Evolutionary conservation across 2,888 invertebrate genomes (phyloP).

Genomic region (Rutpela maculata): DNA sequence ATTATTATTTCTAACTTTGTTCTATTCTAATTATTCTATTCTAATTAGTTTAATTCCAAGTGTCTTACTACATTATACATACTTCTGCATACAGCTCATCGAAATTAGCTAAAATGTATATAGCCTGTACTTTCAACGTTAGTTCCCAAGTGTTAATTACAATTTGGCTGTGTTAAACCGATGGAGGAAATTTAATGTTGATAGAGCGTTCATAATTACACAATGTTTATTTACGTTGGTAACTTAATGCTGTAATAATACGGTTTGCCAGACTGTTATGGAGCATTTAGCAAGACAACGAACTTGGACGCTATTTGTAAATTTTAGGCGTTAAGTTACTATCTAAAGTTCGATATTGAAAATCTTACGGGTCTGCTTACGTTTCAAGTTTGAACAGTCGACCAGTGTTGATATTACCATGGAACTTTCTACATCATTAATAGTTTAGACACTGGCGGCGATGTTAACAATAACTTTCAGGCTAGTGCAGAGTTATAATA

Average conservation of each 20-base stretch:
- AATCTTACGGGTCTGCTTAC: neutral
- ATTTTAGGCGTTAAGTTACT: neutral
- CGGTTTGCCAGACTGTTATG: neutral
- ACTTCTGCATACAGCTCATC: no score
- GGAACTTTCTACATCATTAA: neutral
- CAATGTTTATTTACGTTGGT: neutral
- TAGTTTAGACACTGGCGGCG: neutral
- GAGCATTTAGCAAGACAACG: neutral
- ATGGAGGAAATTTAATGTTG: neutral
- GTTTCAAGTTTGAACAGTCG: conserved; percentile 3
- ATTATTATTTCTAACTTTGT: no score
- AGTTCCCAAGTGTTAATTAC: neutral
- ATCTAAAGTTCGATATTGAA: neutral
- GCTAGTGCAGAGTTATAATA: neutral
- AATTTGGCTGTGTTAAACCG: neutral
- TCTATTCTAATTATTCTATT: no score
- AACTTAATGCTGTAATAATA: neutral
- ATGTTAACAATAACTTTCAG: neutral
- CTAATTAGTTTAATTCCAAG: no score
- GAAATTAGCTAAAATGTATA: no score
- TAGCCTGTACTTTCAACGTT: no score
- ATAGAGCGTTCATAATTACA: neutral
- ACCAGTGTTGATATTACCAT: neutral
- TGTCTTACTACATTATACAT: no score
- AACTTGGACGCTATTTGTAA: neutral